Conservation (phyloP, 1,140 invertebrate species). For the Danaus melanippus region DNA sequence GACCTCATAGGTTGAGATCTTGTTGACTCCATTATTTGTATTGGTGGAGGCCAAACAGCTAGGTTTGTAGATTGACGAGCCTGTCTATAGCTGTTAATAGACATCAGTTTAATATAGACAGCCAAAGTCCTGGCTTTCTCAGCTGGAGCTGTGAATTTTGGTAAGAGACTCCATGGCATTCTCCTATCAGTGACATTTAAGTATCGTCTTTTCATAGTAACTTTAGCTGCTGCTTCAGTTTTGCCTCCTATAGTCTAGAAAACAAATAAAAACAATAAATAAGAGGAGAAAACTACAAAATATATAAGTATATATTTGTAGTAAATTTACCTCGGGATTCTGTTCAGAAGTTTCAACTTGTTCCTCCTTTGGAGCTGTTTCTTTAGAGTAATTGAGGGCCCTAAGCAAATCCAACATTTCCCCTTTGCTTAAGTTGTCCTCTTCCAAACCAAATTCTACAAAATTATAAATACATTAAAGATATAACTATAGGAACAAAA, state of each 20-base stretch:
- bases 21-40: constrained; percentile 56
- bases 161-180: constrained; percentile 67
- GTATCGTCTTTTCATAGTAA: constrained; percentile 54
- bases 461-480: constrained; percentile 15
- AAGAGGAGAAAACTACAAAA: no score
- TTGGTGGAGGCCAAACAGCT: constrained; percentile 49
- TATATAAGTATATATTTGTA: no score
- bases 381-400: constrained; percentile 60
- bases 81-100: constrained; percentile 53
- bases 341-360: constrained; percentile 7
- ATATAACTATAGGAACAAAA: no score
- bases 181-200: constrained; percentile 61
- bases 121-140: constrained; percentile 55
- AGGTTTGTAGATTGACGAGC: constrained; percentile 49
- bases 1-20: constrained; percentile 50
- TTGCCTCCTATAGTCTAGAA: constrained; percentile 30
- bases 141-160: constrained; percentile 39
- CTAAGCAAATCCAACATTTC: constrained; percentile 64
- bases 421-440: constrained; percentile 61
- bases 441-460: constrained; percentile 60
- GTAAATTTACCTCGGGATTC: no score
- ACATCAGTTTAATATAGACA: constrained; percentile 63
- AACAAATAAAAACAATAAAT: constrained; percentile 1
- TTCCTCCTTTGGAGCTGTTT: constrained; percentile 48
- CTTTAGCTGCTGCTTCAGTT: constrained; percentile 31